These are phyloP conservation scores for Pangasianodon hypophthalmus DNA, from an alignment of 2,113 vertebrate species.

Conservation along the genomic window DNA sequence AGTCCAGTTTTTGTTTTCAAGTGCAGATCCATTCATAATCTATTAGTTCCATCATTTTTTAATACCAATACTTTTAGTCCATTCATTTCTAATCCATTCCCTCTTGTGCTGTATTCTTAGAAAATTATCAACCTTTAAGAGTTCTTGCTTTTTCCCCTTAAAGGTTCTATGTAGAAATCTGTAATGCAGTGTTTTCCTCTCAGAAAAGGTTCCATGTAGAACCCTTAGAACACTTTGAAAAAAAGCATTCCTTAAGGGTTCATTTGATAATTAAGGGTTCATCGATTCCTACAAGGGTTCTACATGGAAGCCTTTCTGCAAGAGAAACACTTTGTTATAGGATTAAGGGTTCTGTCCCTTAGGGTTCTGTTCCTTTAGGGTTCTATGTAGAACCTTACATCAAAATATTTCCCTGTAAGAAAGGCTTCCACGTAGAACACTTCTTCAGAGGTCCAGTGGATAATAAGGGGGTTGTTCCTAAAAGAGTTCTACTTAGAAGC, in stretches of 20 bases:
- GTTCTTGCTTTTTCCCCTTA: background rate
- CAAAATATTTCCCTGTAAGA: background rate
- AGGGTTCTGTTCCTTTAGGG: background rate
- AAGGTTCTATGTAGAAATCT: background rate
- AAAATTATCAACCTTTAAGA: background rate
- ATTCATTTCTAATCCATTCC: background rate
- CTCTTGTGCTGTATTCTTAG: background rate
- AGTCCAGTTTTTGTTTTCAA: background rate
- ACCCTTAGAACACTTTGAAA: background rate
- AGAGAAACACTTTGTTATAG: background rate
- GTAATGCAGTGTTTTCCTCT: background rate
- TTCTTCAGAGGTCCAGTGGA: background rate
- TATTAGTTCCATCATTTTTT: background rate
- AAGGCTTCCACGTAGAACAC: background rate
- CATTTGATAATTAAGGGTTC: background rate
- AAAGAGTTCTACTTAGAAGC: background rate
- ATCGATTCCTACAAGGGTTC: background rate
- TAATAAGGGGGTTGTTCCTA: background rate
- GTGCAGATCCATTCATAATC: background rate
- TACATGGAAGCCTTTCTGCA: background rate
- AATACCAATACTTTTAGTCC: background rate
- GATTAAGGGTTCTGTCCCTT: background rate
- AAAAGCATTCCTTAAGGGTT: background rate
- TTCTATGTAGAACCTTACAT: background rate
- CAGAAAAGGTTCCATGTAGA: background rate